Evolutionary conservation across 2,888 invertebrate genomes (phyloP).

Genomic region (Onthophagus sagittarius): DNA sequence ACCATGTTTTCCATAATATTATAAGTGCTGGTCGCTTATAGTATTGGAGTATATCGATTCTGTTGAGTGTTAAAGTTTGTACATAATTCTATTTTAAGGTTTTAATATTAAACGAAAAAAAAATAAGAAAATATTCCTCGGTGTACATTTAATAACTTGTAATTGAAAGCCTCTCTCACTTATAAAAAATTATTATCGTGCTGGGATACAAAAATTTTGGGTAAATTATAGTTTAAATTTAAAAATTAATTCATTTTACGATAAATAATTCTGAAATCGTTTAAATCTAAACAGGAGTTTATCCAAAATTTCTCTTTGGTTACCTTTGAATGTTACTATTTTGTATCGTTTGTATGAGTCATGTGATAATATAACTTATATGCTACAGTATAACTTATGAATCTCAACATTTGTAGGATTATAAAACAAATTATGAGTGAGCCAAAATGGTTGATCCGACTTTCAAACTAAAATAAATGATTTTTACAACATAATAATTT

Average conservation of each 20-base stretch:
- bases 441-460: no score
- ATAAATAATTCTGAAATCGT: no score
- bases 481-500: no score
- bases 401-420: background rate
- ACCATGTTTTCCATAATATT: slow-evolving; percentile 6
- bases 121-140: background rate
- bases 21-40: slow-evolving; percentile 17
- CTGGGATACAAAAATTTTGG: no score
- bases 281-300: no score
- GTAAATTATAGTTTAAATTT: no score
- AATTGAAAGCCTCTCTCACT: no score
- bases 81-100: background rate
- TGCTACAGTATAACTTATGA: background rate
- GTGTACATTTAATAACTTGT: background rate
- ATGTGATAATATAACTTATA: background rate
- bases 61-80: background rate
- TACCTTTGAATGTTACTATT: background rate
- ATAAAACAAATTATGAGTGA: background rate
- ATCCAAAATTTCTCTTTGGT: background rate
- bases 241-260: no score
- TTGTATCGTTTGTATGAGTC: background rate
- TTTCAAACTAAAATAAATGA: no score
- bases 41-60: slow-evolving; percentile 9
- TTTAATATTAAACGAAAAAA: background rate
- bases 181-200: no score